A percentile compares a stretch with the other conserved stretches of the same genome.
Conservation (phyloP, 64 coral and sea anemone species). For the Pocillopora damicornis region DNA sequence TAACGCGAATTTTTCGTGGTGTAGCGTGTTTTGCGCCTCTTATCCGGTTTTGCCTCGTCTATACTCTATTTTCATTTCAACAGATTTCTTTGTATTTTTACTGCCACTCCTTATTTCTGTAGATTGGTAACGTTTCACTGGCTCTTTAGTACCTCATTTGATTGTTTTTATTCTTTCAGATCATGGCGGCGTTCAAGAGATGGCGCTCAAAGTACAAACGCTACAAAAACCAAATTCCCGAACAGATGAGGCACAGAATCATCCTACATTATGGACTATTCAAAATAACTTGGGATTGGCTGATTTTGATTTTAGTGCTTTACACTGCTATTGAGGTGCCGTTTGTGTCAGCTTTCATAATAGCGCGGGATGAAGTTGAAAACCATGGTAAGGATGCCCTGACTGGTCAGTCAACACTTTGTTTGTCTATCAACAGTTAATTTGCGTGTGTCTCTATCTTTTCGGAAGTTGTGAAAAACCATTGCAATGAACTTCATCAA, state of each 20-base stretch:
- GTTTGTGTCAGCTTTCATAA: conserved; percentile 75
- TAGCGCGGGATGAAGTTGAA: conserved; percentile 39
- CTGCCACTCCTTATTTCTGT: too few relatives aligned
- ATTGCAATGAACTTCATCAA: too few relatives aligned
- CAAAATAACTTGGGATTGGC: conserved; percentile 98
- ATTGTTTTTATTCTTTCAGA: conserved; percentile 21
- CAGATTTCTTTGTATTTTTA: too few relatives aligned
- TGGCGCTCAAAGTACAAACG: conserved; percentile 80
- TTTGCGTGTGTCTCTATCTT: too few relatives aligned
- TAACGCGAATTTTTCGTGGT: too few relatives aligned
- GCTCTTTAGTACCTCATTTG: not conserved
- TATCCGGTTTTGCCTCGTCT: too few relatives aligned
- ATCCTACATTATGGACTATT: conserved; percentile 96
- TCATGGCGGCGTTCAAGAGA: conserved; percentile 92
- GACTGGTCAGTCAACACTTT: too few relatives aligned
- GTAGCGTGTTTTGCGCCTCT: too few relatives aligned
- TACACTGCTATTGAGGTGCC: conserved; percentile 97
- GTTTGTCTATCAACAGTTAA: too few relatives aligned
- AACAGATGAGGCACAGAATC: conserved; percentile 91
- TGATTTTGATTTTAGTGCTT: conserved; percentile 82
- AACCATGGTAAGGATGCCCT: not conserved
- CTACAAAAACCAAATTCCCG: conserved; percentile 89
- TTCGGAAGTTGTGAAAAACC: too few relatives aligned
- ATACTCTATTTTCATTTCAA: too few relatives aligned
- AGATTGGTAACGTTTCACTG: not conserved